Evolutionary conservation across 2,888 invertebrate species (phyloP).

Genomic region (Apamea anceps): DNA sequence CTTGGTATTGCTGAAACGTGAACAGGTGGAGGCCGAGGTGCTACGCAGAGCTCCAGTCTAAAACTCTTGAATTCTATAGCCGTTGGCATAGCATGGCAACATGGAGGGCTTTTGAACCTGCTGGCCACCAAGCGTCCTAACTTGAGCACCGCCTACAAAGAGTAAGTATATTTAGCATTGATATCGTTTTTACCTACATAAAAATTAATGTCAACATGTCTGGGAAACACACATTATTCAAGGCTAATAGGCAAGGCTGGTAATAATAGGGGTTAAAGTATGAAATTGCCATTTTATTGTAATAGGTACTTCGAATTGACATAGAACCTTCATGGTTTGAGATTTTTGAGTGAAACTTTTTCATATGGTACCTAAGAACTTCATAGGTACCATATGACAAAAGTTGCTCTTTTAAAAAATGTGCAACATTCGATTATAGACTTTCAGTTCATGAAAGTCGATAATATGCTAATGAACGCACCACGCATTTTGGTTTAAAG

Average conservation of each 20-base stretch:
- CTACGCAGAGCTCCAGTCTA: conserved; percentile 79
- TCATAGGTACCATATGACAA: too few species aligned
- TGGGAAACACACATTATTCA: neutral
- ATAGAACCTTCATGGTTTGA: too few species aligned
- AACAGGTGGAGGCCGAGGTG: conserved; percentile 70
- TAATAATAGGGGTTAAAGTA: too few species aligned
- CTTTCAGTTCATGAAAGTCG: too few species aligned
- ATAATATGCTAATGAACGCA: too few species aligned
- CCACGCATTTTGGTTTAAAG: too few species aligned
- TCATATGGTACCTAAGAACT: too few species aligned
- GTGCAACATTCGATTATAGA: too few species aligned
- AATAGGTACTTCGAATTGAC: too few species aligned
- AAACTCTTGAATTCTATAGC: conserved; percentile 79
- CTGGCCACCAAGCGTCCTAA: conserved; percentile 76
- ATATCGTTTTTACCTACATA: neutral
- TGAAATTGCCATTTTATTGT: too few species aligned
- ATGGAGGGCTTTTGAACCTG: conserved; percentile 68
- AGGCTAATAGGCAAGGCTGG: neutral
- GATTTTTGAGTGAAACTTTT: too few species aligned
- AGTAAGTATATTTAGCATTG: neutral
- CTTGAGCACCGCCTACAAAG: conserved; percentile 78
- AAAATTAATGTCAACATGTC: neutral
- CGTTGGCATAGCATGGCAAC: conserved; percentile 76
- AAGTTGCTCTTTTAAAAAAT: too few species aligned
- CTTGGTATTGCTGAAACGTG: conserved; percentile 13